These are phyloP conservation scores for Nemurella pictetii DNA, from an alignment of 2,888 invertebrate genomes.

Conservation along the genomic window DNA sequence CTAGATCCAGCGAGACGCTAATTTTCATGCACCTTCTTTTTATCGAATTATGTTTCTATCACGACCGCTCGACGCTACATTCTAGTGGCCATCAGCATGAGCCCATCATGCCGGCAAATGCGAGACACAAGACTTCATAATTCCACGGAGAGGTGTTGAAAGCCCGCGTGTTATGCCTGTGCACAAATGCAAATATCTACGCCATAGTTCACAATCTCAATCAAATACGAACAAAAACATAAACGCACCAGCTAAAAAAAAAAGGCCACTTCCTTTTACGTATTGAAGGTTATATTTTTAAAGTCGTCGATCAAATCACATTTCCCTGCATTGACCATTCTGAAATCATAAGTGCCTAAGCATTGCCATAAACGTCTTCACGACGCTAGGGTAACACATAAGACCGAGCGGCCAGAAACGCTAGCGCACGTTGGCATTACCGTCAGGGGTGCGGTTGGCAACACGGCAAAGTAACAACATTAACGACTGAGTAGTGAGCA, in stretches of 20 bases:
- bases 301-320: too few relatives aligned
- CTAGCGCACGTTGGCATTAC: background rate
- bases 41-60: slow-evolving; percentile 12
- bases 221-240: too few relatives aligned
- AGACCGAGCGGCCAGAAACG: too few relatives aligned
- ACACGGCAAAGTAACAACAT: slow-evolving; percentile 24
- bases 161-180: background rate
- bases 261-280: background rate
- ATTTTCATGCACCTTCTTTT: background rate
- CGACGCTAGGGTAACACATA: background rate
- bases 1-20: background rate
- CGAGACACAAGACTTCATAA: background rate
- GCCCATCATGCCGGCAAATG: background rate
- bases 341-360: background rate
- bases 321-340: background rate
- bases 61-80: slow-evolving; percentile 12
- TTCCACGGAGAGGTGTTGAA: background rate
- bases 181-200: background rate
- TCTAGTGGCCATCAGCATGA: background rate
- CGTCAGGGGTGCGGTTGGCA: slow-evolving; percentile 13
- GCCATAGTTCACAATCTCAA: background rate
- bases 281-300: background rate
- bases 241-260: background rate
- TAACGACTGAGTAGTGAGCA: slow-evolving; percentile 20
- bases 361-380: background rate